phyloP scores from a whole-genome alignment of 2,113 vertebrate genomes.

The Anser cygnoides region DNA sequence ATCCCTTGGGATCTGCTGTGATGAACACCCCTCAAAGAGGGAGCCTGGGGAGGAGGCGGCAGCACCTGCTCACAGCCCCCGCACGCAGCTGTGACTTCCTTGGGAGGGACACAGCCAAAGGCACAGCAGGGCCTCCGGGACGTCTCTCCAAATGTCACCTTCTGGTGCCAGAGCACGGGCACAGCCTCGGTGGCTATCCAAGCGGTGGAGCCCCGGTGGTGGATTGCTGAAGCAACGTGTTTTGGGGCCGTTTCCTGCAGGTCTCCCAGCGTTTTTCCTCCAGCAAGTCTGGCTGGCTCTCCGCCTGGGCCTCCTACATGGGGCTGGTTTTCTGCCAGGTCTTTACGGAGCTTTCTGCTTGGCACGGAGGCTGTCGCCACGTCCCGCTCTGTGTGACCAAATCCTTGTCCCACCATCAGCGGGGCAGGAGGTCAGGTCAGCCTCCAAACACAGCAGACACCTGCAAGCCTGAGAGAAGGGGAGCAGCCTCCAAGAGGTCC shows the following conservation, averaged over 20 bases:
- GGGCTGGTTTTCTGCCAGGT: neutral
- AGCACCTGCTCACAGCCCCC: neutral
- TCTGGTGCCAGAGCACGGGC: neutral
- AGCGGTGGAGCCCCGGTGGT: neutral
- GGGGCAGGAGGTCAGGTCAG: neutral
- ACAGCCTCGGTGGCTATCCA: neutral
- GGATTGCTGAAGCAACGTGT: neutral
- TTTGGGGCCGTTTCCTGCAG: neutral
- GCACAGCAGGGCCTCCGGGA: neutral
- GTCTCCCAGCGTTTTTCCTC: neutral
- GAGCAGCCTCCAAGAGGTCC: neutral
- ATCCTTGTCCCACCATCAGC: neutral
- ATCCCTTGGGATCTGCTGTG: neutral
- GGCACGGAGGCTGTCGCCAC: rapidly evolving
- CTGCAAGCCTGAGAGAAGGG: neutral
- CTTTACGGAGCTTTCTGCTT: neutral
- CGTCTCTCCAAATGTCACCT: neutral
- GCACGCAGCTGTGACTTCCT: neutral
- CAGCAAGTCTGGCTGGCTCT: neutral
- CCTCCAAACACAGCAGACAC: neutral
- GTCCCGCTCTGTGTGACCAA: neutral
- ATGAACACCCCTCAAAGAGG: neutral
- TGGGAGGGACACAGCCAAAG: neutral
- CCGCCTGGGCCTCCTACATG: rapidly evolving
- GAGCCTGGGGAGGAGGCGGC: neutral